A percentile compares a stretch with the other conserved stretches of the same genome.
These are phyloP conservation scores for Saturnia pavonia DNA, from an alignment of 2,888 invertebrate species.

Conservation along the genomic window DNA sequence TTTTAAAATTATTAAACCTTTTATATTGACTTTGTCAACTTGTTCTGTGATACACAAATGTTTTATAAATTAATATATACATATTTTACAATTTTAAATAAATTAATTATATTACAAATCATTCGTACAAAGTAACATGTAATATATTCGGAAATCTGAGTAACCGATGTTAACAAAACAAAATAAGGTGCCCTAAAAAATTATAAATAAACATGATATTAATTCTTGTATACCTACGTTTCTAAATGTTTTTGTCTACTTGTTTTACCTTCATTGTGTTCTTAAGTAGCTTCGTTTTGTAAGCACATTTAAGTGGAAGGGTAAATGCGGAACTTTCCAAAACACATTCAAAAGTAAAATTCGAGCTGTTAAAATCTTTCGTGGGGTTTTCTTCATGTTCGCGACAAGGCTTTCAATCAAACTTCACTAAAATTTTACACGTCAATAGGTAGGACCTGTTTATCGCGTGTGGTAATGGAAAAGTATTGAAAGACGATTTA, in stretches of 20 bases:
- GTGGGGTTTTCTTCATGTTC: background rate
- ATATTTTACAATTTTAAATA: too few relatives aligned
- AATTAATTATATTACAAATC: too few relatives aligned
- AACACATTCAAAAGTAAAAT: background rate
- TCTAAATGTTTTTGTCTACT: background rate
- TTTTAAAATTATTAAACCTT: too few relatives aligned
- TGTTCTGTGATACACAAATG: too few relatives aligned
- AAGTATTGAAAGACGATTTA: background rate
- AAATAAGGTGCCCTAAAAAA: too few relatives aligned
- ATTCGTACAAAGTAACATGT: too few relatives aligned
- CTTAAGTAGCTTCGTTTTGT: background rate
- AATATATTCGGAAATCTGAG: too few relatives aligned
- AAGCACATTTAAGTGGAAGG: background rate
- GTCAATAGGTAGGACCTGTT: background rate
- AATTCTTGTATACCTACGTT: background rate
- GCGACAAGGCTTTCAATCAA: slow-evolving; percentile 2
- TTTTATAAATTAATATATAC: too few relatives aligned
- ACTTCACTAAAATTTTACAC: background rate
- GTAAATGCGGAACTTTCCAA: background rate
- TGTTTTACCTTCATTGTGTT: slow-evolving; percentile 3
- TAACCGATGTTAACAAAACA: too few relatives aligned
- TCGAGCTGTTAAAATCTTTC: slow-evolving; percentile 15
- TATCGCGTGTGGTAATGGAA: background rate
- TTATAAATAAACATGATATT: too few relatives aligned
- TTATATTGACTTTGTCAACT: too few relatives aligned